Evolutionary conservation across 2,113 vertebrate species (phyloP).

Genomic region (Platysteira castanea): DNA sequence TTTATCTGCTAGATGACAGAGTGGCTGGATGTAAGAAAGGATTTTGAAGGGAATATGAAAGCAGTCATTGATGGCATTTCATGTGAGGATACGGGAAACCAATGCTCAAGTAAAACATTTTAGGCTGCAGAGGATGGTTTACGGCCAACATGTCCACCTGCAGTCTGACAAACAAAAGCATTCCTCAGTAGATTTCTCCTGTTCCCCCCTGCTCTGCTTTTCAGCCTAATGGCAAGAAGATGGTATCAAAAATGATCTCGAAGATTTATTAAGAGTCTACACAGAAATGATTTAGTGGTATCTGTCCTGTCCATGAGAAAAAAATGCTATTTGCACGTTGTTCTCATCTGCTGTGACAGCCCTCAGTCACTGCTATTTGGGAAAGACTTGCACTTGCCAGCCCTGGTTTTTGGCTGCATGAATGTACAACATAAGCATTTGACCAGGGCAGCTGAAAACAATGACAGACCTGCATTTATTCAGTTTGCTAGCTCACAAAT

Average conservation of each 20-base stretch:
- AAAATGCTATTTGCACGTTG: neutral
- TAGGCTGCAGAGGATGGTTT: neutral
- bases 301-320: neutral
- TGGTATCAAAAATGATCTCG: accelerated
- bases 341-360: neutral
- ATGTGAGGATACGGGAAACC: neutral
- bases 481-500: neutral
- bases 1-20: neutral
- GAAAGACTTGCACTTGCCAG: neutral
- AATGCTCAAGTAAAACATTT: neutral
- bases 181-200: neutral
- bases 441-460: neutral
- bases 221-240: neutral
- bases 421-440: neutral
- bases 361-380: neutral
- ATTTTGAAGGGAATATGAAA: neutral
- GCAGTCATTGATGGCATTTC: neutral
- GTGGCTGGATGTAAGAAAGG: neutral
- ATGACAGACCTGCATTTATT: neutral
- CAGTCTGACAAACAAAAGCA: neutral
- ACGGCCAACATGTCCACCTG: accelerated
- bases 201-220: accelerated
- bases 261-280: neutral
- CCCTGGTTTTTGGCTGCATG: neutral
- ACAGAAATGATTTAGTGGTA: neutral